Base-by-base conservation (phyloP, 2,797 vertebrate genomes). In the Mionectes olivaceus region DNA sequence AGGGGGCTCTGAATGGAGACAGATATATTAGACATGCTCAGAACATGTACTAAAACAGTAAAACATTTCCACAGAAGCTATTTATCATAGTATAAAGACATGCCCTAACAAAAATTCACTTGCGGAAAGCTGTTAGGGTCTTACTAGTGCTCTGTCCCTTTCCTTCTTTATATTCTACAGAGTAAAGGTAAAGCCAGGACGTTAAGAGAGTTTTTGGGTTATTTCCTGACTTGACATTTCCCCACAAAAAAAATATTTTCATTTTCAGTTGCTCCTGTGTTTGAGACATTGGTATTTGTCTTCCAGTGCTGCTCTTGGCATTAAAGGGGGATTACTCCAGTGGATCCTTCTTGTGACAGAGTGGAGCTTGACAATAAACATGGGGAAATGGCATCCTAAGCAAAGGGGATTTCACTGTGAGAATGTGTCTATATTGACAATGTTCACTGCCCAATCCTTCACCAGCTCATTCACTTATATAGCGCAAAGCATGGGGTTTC, bases 141-240 rank as follows among this genome's bases (percentile, higher is more conserved):
- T 74, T 44, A 78, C 43, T 30, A 67, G 25, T 0, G 0, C 22
- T 87, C 30, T 47, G 30, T 8, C 6, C 10, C 24, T 69, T 59
- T 49, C 50, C 27, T 37, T 76, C 35, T 81, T 64, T 80, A 18
- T 46, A 61, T 77, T 87, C 61, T 79, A 19, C 16, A 27, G 24
- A 1, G 18, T 37, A 60, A 61, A 52, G n/a, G 16, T 68, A 61
- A 39, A 87, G 14, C 4, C 12, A 75, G 30, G 30, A 52, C 43
- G 65, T 39, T 13, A 70, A 49, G 19, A 77, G 5, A 2, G 5
- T 0, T 30, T 37, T 49, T 24, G 4, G 3, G 0, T 1, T n/a
- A 70, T 64, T 57, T 41, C 35, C 67, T 92, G 37, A 33, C 32
- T 68, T 70, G n/a, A 76, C 13, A 49, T 37, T 77, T 49, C 19